A percentile compares a stretch with the other conserved stretches of the same genome.
Conservation (phyloP, 2,888 invertebrate genomes). For the Strigamia maritima region DNA sequence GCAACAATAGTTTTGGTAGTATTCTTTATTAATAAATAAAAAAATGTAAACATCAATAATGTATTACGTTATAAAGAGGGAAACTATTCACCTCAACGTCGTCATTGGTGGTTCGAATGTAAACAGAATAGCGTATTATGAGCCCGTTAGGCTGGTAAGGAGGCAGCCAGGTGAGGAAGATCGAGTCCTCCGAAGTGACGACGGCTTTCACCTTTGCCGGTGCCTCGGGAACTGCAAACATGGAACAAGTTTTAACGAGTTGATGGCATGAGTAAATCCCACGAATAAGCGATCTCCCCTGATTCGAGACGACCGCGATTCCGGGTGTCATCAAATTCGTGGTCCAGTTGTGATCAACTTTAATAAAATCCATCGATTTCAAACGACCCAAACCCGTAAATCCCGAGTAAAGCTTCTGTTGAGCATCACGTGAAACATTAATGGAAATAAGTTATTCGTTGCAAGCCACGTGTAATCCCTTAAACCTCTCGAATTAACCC, state of each 20-base stretch:
- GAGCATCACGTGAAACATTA: background rate
- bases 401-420: background rate
- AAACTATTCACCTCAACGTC: slow-evolving; percentile 40
- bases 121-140: slow-evolving; percentile 76
- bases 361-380: background rate
- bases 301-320: background rate
- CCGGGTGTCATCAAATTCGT: background rate
- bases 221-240: slow-evolving; percentile 50
- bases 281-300: background rate
- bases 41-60: no score
- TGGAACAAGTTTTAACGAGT: background rate
- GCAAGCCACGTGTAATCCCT: background rate
- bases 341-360: background rate
- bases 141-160: slow-evolving; percentile 80
- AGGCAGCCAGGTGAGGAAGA: slow-evolving; percentile 70
- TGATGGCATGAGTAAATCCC: background rate
- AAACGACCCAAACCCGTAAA: background rate
- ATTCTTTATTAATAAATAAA: background rate
- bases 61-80: no score
- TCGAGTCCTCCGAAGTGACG: slow-evolving; percentile 49
- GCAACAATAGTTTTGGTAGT: slow-evolving; percentile 5
- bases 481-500: background rate
- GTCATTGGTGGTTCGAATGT: slow-evolving; percentile 50
- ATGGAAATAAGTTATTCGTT: background rate
- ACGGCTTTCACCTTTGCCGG: slow-evolving; percentile 52